Evolutionary conservation across 2,888 invertebrate species (phyloP), one percentile per base, ranked within the genome.

Genomic region (Eupithecia subfuscata): DNA sequence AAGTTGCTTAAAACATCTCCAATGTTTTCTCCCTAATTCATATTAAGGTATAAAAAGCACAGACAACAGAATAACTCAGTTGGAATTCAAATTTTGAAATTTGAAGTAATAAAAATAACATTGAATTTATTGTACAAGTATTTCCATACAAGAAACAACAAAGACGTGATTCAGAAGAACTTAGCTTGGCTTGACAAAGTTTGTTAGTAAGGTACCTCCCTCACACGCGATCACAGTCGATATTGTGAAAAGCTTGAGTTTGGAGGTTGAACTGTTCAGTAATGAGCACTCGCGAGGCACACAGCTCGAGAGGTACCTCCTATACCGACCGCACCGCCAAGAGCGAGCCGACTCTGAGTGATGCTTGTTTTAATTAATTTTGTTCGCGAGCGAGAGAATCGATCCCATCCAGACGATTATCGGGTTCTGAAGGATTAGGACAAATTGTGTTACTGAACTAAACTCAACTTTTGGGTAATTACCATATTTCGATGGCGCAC

Each of bases 341-440:
- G 16, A 11, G 5, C 30, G 63, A 70, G 52, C 34, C 70, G 71
- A 71, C 64, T 25, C 65, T 65, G 78, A 76, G 67, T 76, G 73
- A 74, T 78, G 78, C 75, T 73, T 75, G 78, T 79, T 81, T 80
- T 81, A 80, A 81, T 81, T 80, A 80, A 80, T 78, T 79, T 79
- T 72, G 79, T 81, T 79, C 75, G 74, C 72, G 67, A 67, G n/a
- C 75, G 71, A 16, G 64, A 64, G 30, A 77, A 81, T 75, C 79
- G 75, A 69, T 78, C 74, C 80, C 80, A 75, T 79, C 75, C 48
- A 37, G 71, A 71, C 74, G 78, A 78, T 80, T 81, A 83, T 82
- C 84, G 80, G 79, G 74, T 71, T 69, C 70, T 76, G 78, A 68
- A 64, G 80, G 78, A 82, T 84, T 80, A 82, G 79, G 67, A 77